A percentile compares a stretch with the other conserved stretches of the same genome.
These are phyloP conservation scores for Gallinago solitaria DNA, from an alignment of 2,797 vertebrate species.

Conservation along the genomic window DNA sequence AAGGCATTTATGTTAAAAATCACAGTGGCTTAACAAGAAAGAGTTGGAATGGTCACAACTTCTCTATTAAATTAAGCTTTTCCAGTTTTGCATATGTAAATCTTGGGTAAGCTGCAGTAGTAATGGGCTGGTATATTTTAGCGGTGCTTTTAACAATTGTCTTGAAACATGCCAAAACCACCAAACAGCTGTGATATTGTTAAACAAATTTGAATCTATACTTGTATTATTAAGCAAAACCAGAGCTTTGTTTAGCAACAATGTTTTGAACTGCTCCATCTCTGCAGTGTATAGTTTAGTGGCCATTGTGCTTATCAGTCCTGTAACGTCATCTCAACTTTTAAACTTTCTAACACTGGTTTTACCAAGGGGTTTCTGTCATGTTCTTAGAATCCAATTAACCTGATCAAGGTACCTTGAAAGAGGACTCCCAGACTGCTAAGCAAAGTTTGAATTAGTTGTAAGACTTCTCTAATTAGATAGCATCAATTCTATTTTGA, in stretches of 20 bases:
- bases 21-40: not conserved
- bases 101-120: not conserved
- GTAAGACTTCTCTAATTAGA: not conserved
- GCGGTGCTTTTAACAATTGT: not conserved
- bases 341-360: not conserved
- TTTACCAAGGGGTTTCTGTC: not conserved
- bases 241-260: not conserved
- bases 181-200: not conserved
- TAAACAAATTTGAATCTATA: not conserved
- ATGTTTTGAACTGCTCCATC: not conserved
- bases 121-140: not conserved
- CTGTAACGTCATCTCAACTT: not conserved
- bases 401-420: not conserved
- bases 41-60: not conserved
- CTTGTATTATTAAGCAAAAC: not conserved
- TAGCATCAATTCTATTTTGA: not conserved
- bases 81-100: fast-evolving
- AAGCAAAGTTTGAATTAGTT: not conserved
- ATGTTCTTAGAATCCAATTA: not conserved
- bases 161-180: not conserved
- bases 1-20: not conserved
- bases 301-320: not conserved
- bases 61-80: not conserved
- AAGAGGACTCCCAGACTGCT: not conserved
- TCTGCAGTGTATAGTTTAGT: not conserved